Conservation (phyloP, 2,113 vertebrate genomes). For the Oryzias javanicus region DNA sequence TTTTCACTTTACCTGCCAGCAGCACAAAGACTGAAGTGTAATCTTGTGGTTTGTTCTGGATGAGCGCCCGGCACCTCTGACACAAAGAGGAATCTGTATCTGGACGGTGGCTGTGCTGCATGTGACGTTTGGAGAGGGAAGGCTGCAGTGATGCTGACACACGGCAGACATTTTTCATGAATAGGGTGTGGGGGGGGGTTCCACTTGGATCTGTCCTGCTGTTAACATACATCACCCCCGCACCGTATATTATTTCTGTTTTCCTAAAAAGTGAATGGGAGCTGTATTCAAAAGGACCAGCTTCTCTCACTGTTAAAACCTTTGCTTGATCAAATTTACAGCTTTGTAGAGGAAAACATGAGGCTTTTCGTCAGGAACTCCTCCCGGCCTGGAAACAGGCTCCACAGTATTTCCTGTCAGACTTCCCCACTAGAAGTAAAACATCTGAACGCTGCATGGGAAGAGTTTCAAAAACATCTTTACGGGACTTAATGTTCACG, state of each 20-base stretch:
- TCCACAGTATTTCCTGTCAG: background rate
- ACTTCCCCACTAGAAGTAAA: background rate
- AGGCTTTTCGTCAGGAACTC: background rate
- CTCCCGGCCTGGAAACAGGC: background rate
- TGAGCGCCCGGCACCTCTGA: conserved; percentile 61
- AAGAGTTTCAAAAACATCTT: background rate
- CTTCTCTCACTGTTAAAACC: background rate
- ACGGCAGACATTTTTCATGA: conserved; percentile 27
- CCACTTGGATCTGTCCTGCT: background rate
- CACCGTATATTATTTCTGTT: background rate
- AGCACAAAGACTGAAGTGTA: conserved; percentile 68
- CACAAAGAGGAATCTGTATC: conserved; percentile 66
- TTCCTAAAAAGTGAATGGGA: background rate
- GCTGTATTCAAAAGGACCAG: background rate
- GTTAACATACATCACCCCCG: conserved; percentile 9
- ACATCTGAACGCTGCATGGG: background rate
- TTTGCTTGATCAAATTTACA: background rate
- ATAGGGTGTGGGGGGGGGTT: conserved; percentile 1
- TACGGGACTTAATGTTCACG: no score
- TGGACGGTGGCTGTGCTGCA: conserved; percentile 17
- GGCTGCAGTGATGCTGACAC: conserved; percentile 15
- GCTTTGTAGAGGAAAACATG: background rate
- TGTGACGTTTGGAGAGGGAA: no score
- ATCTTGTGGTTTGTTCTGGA: conserved; percentile 79
- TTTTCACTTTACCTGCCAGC: conserved; percentile 58